Evolutionary conservation across 2,113 vertebrate genomes (phyloP), one percentile per base, ranked within the genome.

Genomic region (Gavialis gangeticus): DNA sequence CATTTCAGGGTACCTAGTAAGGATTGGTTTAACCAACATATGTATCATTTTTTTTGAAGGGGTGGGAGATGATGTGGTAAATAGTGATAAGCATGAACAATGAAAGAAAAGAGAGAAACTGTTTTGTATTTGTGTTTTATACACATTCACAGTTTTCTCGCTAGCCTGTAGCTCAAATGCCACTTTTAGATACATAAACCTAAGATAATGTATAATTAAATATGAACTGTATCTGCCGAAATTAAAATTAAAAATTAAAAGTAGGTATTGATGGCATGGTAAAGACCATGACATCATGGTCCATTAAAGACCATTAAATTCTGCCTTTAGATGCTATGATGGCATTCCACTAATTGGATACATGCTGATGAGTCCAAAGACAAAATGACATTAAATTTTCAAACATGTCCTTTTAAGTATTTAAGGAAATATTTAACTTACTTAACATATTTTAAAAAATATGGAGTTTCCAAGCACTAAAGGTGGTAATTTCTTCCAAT

Each of bases 381-480:
- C 10, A 64, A 22, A 30, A 37, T 11, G 27, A 69, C 58, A 57
- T 34, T 73, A 88, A 73, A 55, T 84, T 4, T 16, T 83, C 3
- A 71, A 56, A 63, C 77, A 17, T 63, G 25, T 64, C 28, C 15
- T 63, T 87, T 82, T 79, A 60, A 84, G 10, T 30, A 19, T 57
- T 54, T 3, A 79, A 57, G 22, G 85, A 91, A 92, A 91, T 60
- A 7, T 83, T 89, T 62, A 89, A 21, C 63, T 87, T 46, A 66
- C 55, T 75, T 4, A 84, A 10, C 16, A 84, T 3, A 54, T 79
- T 80, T 15, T 82, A 86, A 77, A 12, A 92, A 86, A 6, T 75
- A 55, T 69, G 5, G 18, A 10, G 37, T 84, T 95, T 79, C 28
- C 67, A 17, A 27, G 15, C 6, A 9, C 17, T 16, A 64, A 27